These are phyloP conservation scores for Catharus bicknelli DNA, from an alignment of 2,113 vertebrate genomes.

Conservation along the genomic window DNA sequence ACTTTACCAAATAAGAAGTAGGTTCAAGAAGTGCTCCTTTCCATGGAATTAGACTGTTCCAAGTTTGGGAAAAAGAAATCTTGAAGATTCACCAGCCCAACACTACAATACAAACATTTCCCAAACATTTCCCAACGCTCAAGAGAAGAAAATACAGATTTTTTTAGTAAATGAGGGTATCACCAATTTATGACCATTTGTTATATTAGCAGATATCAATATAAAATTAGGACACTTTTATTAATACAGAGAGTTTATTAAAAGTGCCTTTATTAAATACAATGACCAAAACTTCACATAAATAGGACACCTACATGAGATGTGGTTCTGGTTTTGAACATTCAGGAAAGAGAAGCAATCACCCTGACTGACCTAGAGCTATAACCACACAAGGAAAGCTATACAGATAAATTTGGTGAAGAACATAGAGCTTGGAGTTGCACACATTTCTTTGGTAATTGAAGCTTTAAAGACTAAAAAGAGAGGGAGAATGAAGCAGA, in stretches of 20 bases:
- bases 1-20: neutral
- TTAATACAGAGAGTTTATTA: neutral
- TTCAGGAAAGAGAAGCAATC: neutral
- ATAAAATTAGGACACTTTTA: neutral
- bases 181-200: neutral
- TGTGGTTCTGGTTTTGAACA: neutral
- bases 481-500: neutral
- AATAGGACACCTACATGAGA: neutral
- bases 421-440: neutral
- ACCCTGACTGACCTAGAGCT: neutral
- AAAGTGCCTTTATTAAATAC: neutral
- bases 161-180: neutral
- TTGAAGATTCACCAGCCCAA: neutral
- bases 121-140: neutral
- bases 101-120: neutral
- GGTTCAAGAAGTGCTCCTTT: neutral
- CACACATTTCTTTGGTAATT: rapidly evolving
- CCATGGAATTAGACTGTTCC: neutral
- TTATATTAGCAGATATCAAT: neutral
- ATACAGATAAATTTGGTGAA: neutral
- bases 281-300: neutral
- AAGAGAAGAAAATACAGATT: neutral
- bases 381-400: neutral
- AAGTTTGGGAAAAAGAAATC: neutral
- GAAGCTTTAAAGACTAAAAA: neutral